A percentile compares a stretch with the other conserved stretches of the same genome.
Conservation (phyloP, 2,113 vertebrate genomes). For the Elgaria multicarinata region DNA sequence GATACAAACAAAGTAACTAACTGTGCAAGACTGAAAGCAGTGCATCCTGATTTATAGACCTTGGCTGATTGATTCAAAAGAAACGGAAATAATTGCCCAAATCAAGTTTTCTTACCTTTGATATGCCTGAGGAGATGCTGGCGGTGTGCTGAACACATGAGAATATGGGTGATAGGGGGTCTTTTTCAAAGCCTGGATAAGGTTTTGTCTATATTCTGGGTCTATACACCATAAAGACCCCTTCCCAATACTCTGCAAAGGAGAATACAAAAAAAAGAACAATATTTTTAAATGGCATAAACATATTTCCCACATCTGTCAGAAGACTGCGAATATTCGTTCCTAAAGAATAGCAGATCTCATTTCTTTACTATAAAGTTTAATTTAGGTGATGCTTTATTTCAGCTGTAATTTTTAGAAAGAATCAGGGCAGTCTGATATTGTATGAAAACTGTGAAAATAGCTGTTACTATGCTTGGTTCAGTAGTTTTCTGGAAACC, state of each 20-base stretch:
- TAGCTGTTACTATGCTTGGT: slow-evolving; percentile 1
- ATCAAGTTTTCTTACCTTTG: slow-evolving; percentile 87
- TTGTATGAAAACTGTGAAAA: background rate
- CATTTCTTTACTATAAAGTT: slow-evolving; percentile 48
- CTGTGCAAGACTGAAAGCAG: background rate
- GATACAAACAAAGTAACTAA: background rate
- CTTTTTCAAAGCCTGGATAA: slow-evolving; percentile 99
- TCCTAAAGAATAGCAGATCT: slow-evolving; percentile 27
- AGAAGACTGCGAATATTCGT: slow-evolving; percentile 45
- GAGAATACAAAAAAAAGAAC: slow-evolving; percentile 60
- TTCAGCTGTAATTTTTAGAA: slow-evolving; percentile 29
- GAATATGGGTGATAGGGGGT: slow-evolving; percentile 97
- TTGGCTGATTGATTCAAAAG: background rate
- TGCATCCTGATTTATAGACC: background rate
- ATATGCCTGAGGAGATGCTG: slow-evolving; percentile 93
- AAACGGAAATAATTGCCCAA: slow-evolving; percentile 48
- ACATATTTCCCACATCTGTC: slow-evolving; percentile 36
- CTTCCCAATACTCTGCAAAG: slow-evolving; percentile 96
- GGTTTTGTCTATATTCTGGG: slow-evolving; percentile 98
- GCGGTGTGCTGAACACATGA: slow-evolving; percentile 89
- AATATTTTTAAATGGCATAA: slow-evolving; percentile 42
- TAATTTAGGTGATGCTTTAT: slow-evolving; percentile 9
- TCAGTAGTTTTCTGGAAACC: slow-evolving; percentile 27
- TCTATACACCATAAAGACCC: slow-evolving; percentile 99
- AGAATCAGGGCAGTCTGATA: background rate